Evolutionary conservation across 2,888 invertebrate genomes (phyloP).

Genomic region (Mongoloraphidia duomilia): DNA sequence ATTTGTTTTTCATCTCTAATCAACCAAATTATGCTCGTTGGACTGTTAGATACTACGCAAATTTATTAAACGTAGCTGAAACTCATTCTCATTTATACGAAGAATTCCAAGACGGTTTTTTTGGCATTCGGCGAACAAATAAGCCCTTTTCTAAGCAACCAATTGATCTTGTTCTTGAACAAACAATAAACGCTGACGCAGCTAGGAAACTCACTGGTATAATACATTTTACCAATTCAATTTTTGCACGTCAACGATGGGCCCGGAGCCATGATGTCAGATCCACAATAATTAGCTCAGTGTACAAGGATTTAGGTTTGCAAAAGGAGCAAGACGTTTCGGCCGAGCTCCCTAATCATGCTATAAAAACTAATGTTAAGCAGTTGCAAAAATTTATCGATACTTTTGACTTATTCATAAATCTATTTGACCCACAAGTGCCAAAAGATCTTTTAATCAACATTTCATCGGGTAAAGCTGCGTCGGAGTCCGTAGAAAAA

Average conservation of each 20-base stretch:
- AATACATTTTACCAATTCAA: conserved; percentile 17
- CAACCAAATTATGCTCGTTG: conserved; percentile 17
- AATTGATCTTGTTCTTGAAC: conserved; percentile 21
- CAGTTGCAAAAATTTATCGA: conserved; percentile 8
- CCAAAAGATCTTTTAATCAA: conserved; percentile 8
- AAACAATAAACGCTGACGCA: conserved; percentile 24
- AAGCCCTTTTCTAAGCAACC: conserved; percentile 22
- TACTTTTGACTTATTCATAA: conserved; percentile 4
- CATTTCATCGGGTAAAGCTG: conserved; percentile 7
- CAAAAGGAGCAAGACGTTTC: conserved; percentile 17
- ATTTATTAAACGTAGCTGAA: not conserved
- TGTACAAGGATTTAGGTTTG: conserved; percentile 15
- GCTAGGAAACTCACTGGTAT: conserved; percentile 17
- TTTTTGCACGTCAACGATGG: conserved; percentile 19
- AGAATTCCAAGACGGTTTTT: conserved; percentile 18
- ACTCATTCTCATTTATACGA: too few species aligned
- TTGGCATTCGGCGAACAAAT: conserved; percentile 21
- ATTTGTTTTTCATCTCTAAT: conserved; percentile 22
- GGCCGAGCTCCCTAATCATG: conserved; percentile 14
- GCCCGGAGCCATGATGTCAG: conserved; percentile 14
- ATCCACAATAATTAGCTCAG: conserved; percentile 15
- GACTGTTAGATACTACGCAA: not conserved
- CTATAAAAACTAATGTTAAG: conserved; percentile 5
- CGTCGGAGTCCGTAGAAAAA: conserved; percentile 5
- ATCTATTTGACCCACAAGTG: conserved; percentile 5